These are phyloP conservation scores for Glaucopsyche alexis DNA, from an alignment of 2,888 invertebrate species.

Conservation along the genomic window DNA sequence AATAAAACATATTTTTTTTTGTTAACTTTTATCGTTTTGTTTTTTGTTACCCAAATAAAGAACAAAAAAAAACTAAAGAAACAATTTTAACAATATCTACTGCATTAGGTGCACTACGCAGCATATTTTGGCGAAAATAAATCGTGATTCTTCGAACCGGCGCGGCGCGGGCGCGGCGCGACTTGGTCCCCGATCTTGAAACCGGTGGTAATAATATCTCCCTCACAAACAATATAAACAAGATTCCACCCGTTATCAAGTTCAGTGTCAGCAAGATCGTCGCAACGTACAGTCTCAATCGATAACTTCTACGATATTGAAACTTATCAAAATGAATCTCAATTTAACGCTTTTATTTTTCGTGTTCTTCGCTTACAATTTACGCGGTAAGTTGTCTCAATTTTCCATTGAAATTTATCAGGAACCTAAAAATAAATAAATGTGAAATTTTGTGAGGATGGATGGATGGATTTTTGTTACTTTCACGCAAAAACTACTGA, in stretches of 20 bases:
- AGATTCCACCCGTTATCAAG: slow-evolving; percentile 5
- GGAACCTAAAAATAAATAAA: no score
- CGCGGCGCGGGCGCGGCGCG: not conserved
- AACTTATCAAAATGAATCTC: slow-evolving; percentile 22
- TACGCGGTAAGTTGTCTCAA: not conserved
- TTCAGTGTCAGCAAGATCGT: slow-evolving; percentile 25
- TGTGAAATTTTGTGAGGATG: no score
- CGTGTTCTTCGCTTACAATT: not conserved
- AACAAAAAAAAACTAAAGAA: no score
- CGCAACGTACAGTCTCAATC: not conserved
- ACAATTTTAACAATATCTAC: not conserved
- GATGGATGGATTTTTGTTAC: no score
- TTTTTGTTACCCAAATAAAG: no score
- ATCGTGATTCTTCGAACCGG: not conserved
- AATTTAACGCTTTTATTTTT: slow-evolving; percentile 16
- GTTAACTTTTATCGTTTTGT: no score
- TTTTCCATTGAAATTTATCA: not conserved
- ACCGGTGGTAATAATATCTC: slow-evolving; percentile 22
- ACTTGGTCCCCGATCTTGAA: not conserved
- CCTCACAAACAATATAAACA: slow-evolving; percentile 19
- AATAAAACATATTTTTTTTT: no score
- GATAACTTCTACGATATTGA: not conserved
- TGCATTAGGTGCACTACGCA: slow-evolving; percentile 1
- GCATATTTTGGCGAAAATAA: not conserved
- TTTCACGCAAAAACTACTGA: no score